Evolutionary conservation across 2,888 invertebrate species (phyloP).

Genomic region (Tenthredo scrophulariae): DNA sequence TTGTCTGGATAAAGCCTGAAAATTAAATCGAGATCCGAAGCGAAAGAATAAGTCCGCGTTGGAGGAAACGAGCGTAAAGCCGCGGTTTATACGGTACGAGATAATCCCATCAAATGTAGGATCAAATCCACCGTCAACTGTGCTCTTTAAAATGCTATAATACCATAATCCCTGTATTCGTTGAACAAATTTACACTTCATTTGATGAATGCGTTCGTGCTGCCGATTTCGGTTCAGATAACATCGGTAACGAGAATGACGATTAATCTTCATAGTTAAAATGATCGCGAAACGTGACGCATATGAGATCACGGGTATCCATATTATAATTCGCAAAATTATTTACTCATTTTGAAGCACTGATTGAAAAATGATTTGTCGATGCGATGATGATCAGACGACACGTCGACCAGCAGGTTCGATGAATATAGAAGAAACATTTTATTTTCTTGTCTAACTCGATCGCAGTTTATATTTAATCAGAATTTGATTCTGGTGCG

Average conservation of each 20-base stretch:
- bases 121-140: conserved; percentile 12
- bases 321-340: background rate
- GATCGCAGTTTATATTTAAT: conserved; percentile 23
- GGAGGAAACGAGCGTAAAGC: conserved; percentile 10
- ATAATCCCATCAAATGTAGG: conserved; percentile 41
- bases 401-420: conserved; percentile 19
- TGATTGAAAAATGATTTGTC: background rate
- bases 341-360: background rate
- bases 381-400: background rate
- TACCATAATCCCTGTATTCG: conserved; percentile 11
- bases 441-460: background rate
- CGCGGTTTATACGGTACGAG: conserved; percentile 4
- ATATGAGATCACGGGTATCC: background rate
- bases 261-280: conserved; percentile 5
- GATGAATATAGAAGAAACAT: background rate
- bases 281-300: background rate
- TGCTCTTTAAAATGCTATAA: conserved; percentile 26
- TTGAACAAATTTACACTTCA: conserved; percentile 37
- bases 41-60: background rate
- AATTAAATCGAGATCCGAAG: background rate
- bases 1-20: background rate
- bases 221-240: background rate
- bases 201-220: background rate
- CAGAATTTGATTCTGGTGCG: conserved; percentile 9
- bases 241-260: background rate